Conservation (phyloP, 2,113 vertebrate genomes). For the Paraplagusia blochii region DNA sequence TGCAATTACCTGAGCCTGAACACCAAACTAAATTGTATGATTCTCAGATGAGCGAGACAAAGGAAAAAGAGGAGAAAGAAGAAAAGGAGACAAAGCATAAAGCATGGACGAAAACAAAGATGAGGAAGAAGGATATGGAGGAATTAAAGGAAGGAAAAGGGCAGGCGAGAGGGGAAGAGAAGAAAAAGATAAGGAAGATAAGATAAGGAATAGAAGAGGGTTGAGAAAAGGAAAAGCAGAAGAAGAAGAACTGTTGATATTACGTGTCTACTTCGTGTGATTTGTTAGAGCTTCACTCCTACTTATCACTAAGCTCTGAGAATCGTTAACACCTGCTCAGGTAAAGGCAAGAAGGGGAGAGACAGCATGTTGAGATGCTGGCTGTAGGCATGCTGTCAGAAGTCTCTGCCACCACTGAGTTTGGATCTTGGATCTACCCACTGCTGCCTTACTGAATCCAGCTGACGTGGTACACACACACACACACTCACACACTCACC, state of each 20-base stretch:
- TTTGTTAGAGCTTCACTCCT: no score
- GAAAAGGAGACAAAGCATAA: no score
- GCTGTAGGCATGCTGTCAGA: conserved; percentile 82
- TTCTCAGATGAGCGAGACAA: neutral
- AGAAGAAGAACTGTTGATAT: no score
- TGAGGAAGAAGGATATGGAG: no score
- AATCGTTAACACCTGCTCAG: conserved; percentile 58
- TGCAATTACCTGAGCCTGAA: conserved; percentile 76
- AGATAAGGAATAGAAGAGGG: no score
- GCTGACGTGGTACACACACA: conserved; percentile 61
- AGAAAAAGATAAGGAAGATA: no score
- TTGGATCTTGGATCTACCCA: conserved; percentile 65
- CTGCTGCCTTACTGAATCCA: conserved; percentile 83
- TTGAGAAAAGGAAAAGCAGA: no score
- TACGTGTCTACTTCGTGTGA: no score
- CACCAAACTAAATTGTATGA: neutral
- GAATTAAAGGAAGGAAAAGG: no score
- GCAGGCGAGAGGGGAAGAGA: no score
- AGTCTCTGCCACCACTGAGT: conserved; percentile 93
- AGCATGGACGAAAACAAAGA: no score
- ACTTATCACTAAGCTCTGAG: neutral
- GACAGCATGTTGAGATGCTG: conserved; percentile 79
- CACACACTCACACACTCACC: neutral
- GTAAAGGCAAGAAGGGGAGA: conserved; percentile 76
- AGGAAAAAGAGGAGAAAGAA: neutral